Conservation (phyloP, 2,797 vertebrate genomes). For the Morelia viridis region DNA sequence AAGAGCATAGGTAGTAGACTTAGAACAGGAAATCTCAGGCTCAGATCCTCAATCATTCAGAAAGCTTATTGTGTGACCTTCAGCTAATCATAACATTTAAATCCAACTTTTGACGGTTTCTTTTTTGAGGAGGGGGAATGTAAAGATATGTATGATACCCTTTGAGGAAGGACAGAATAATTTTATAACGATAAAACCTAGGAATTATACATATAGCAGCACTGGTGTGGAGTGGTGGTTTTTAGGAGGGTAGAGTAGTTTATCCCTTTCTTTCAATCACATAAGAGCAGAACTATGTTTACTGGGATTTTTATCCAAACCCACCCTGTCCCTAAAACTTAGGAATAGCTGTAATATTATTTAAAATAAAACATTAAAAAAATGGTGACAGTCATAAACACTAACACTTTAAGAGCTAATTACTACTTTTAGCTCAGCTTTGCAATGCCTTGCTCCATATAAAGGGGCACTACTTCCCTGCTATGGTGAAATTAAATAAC, state of each 20-base stretch:
- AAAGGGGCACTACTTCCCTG: background rate
- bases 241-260: background rate
- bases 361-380: constrained; percentile 10
- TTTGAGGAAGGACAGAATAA: background rate
- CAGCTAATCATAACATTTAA: background rate
- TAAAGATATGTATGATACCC: background rate
- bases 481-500: background rate
- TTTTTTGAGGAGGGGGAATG: background rate
- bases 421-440: background rate
- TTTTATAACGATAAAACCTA: background rate
- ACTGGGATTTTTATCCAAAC: background rate
- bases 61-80: background rate
- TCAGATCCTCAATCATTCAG: background rate
- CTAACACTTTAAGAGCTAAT: background rate
- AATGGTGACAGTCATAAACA: background rate
- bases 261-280: background rate
- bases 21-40: background rate
- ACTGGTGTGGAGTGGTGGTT: background rate
- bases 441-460: background rate
- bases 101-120: background rate
- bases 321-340: constrained; percentile 14
- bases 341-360: background rate
- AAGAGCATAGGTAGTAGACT: background rate
- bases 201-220: background rate
- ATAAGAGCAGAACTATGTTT: constrained; percentile 3